These are phyloP conservation scores for Microctonus aethiopoides DNA, from an alignment of 2,888 invertebrate species.

Conservation along the genomic window DNA sequence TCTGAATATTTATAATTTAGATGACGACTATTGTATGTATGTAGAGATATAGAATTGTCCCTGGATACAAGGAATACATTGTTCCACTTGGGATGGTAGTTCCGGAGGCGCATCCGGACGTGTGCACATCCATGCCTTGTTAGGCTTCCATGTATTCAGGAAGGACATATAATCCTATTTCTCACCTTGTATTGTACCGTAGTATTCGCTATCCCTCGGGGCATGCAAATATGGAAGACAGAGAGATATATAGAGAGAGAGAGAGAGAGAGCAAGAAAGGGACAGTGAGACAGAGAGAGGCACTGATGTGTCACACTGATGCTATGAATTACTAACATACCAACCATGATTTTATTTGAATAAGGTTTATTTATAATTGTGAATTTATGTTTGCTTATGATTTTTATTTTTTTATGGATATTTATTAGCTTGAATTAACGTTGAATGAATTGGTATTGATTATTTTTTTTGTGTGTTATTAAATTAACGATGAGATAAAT, in stretches of 20 bases:
- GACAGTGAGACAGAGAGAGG: too few relatives aligned
- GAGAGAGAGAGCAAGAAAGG: too few relatives aligned
- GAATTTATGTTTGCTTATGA: not conserved
- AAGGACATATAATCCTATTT: constrained; percentile 22
- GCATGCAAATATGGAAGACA: not conserved
- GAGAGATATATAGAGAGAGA: not conserved
- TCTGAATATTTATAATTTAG: not conserved
- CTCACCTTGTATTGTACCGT: constrained; percentile 19
- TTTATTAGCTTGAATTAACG: too few relatives aligned
- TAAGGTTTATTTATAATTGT: not conserved
- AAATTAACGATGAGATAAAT: not conserved
- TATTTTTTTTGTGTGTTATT: too few relatives aligned
- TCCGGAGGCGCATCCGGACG: constrained; percentile 16
- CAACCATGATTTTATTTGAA: not conserved
- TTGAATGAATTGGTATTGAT: too few relatives aligned
- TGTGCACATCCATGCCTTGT: constrained; percentile 21
- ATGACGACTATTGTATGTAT: not conserved
- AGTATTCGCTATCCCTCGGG: not conserved
- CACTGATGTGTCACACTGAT: too few relatives aligned
- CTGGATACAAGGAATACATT: constrained; percentile 4
- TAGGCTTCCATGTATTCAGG: constrained; percentile 25
- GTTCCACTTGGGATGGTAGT: constrained; percentile 20
- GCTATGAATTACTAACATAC: not conserved
- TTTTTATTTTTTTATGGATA: not conserved
- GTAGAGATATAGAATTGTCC: not conserved